Percentiles rank a stretch among this genome's conserved stretches.
These are phyloP conservation scores for Alloplasta piceator DNA, from an alignment of 2,888 invertebrate species.

Conservation along the genomic window DNA sequence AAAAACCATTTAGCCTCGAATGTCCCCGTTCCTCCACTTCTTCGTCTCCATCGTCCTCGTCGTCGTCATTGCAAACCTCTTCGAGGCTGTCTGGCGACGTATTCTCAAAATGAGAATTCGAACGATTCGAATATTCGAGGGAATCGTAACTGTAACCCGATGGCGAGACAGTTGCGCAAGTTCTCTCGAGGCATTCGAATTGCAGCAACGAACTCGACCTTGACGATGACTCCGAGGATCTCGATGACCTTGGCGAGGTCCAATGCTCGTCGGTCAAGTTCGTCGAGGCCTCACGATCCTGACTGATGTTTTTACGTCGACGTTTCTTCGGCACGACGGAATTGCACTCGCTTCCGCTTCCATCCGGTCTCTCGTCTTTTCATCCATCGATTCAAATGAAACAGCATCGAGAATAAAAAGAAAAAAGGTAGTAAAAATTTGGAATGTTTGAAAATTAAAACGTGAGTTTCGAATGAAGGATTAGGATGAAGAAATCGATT, in stretches of 20 bases:
- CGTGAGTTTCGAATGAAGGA: background rate
- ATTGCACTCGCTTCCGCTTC: conserved; percentile 83
- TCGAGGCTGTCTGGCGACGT: conserved; percentile 85
- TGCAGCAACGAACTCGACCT: conserved; percentile 93
- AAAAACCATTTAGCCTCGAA: conserved; percentile 76
- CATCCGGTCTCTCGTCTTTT: conserved; percentile 77
- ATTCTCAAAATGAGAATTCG: conserved; percentile 74
- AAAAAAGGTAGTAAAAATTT: conserved; percentile 16
- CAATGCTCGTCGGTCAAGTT: conserved; percentile 82
- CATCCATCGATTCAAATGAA: conserved; percentile 16
- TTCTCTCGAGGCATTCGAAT: conserved; percentile 92
- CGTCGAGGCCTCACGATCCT: conserved; percentile 75
- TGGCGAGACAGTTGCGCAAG: conserved; percentile 85
- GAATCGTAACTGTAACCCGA: conserved; percentile 85
- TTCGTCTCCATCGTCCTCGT: conserved; percentile 63
- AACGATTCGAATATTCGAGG: conserved; percentile 82
- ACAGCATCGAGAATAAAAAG: background rate
- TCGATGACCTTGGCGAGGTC: conserved; percentile 83
- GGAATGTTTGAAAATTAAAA: background rate
- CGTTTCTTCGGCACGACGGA: conserved; percentile 83
- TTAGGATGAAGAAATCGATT: conserved; percentile 1
- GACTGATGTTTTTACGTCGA: conserved; percentile 75
- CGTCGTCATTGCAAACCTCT: conserved; percentile 75
- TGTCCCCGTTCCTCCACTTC: conserved; percentile 57
- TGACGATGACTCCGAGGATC: conserved; percentile 86